Percentiles rank a stretch among this genome's conserved stretches.
phyloP scores from a whole-genome alignment of 2,888 invertebrate species.

The Fabriciana adippe region DNA sequence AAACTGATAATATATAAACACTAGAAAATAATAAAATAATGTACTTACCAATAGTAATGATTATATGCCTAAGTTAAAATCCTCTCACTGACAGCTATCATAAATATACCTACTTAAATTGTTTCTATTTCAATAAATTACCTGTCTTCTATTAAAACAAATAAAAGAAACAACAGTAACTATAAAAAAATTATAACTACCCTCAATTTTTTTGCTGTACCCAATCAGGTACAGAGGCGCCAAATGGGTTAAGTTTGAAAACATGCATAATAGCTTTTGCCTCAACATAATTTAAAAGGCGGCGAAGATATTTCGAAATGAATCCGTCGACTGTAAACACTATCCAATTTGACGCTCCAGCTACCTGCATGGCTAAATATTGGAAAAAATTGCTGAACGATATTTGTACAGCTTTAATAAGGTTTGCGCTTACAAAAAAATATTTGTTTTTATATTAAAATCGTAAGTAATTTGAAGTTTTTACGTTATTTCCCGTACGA shows the following conservation, averaged over 20 bases:
- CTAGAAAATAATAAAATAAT: too few species aligned
- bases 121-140: too few species aligned
- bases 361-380: slow-evolving; percentile 18
- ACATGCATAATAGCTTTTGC: slow-evolving; percentile 6
- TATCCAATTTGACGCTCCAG: slow-evolving; percentile 19
- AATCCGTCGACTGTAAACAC: slow-evolving; percentile 17
- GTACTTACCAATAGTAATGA: too few species aligned
- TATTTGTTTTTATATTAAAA: slow-evolving; percentile 1
- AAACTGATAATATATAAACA: too few species aligned
- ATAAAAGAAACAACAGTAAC: too few species aligned
- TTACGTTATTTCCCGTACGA: background rate
- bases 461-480: background rate
- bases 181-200: too few species aligned
- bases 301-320: slow-evolving; percentile 16
- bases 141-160: too few species aligned
- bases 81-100: too few species aligned
- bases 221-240: too few species aligned
- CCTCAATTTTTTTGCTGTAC: too few species aligned
- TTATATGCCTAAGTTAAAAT: too few species aligned
- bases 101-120: too few species aligned
- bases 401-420: slow-evolving; percentile 15
- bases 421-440: slow-evolving; percentile 2
- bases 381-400: slow-evolving; percentile 8
- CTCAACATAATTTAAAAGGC: slow-evolving; percentile 11
- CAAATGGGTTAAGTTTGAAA: background rate